Base-by-base conservation (phyloP, 1,140 invertebrate genomes). In the Melitaea cinxia region DNA sequence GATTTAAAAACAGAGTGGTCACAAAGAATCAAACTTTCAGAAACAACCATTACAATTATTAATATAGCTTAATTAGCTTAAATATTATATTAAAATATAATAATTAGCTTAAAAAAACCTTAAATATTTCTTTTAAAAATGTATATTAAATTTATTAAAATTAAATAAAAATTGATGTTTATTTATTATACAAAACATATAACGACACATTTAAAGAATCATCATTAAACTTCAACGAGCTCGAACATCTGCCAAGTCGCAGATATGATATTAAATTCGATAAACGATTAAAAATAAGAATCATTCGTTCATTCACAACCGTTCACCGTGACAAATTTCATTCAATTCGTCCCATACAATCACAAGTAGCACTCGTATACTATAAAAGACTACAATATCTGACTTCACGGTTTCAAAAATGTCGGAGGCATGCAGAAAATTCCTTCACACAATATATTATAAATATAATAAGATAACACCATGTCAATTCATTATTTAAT, bases 381-480 rank as follows among this genome's bases (percentile, higher is more conserved):
- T 54, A 30, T 72, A 62, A 73, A 77, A 63, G 68, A 68, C 67
- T 67, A 75, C 76, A 77, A 76, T 66, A 70, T 81, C 75, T 83
- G 74, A 74, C 60, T 64, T 64, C 30, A 57, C 52, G 56, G 35
- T 30, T 56, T 58, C 24, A 65, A 78, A 77, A 80, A 81, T n/a
- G 68, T 50, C 57, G 69, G 71, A 79, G 83, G 83, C 83, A 85
- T 72, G 83, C 81, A 77, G 82, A 72, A 83, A 82, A 83, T 85
- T 82, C 76, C 53, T 72, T 65, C 58, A 58, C 67, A 80, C 74
- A 80, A 81, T 80, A 75, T 66, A 75, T 78, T 79, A 78, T 83
- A 77, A 62, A 55, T 75, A 80, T 80, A 78, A 83, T 77, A 80
- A 77, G 70, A 83, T 79, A 80, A 77, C 79, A 73, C 60, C 65